Conservation (phyloP, 2,888 invertebrate genomes). For the Cerastis leucographa region DNA sequence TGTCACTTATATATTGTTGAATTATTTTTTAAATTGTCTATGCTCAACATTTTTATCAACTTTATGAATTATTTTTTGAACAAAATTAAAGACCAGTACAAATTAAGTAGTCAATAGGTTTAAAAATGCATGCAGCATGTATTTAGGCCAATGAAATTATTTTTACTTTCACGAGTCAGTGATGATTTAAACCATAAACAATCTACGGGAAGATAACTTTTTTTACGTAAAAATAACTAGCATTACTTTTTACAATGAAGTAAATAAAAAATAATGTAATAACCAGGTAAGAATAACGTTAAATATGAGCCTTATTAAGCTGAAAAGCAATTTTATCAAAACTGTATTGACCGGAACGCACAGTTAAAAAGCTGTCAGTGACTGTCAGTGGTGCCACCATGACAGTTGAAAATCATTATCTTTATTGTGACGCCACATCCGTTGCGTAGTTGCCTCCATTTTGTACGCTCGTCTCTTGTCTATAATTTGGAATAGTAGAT, state of each 20-base stretch:
- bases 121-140: neutral
- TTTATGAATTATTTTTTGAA: no score
- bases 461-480: constrained; percentile 87
- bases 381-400: constrained; percentile 55
- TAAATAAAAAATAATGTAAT: neutral
- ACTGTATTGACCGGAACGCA: constrained; percentile 15
- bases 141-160: neutral
- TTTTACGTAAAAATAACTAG: neutral
- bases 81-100: neutral
- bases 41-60: neutral
- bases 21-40: neutral
- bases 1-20: neutral
- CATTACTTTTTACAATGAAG: neutral
- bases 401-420: constrained; percentile 39
- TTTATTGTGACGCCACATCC: constrained; percentile 64
- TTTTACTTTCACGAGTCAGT: neutral
- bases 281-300: neutral
- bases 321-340: neutral
- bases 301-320: neutral
- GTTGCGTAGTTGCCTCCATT: constrained; percentile 80
- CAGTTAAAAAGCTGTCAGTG: neutral
- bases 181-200: neutral
- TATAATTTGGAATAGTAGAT: constrained; percentile 87
- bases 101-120: neutral
- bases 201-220: neutral